phyloP scores from a whole-genome alignment of 2,888 invertebrate genomes.

The Ephialtes manifestator region DNA sequence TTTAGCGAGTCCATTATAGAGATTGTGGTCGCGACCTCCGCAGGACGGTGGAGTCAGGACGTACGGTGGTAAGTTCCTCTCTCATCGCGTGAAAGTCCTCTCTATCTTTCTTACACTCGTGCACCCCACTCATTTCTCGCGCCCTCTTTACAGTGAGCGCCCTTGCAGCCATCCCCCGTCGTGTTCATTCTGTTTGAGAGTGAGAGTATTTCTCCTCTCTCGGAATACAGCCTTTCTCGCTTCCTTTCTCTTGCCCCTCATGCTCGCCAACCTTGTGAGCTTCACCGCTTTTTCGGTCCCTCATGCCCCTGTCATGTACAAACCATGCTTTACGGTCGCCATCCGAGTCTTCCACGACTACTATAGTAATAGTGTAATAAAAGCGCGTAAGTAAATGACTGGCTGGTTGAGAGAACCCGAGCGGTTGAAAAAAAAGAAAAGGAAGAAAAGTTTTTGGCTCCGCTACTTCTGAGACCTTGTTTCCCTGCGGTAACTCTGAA shows the following conservation, averaged over 20 bases:
- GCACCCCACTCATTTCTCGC: constrained; percentile 67
- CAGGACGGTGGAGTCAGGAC: constrained; percentile 60
- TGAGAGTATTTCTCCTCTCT: constrained; percentile 52
- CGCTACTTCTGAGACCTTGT: constrained; percentile 36
- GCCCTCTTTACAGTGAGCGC: constrained; percentile 58
- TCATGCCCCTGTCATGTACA: constrained; percentile 25
- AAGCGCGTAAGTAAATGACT: constrained; percentile 77
- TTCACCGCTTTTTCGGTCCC: constrained; percentile 64
- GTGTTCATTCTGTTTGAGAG: constrained; percentile 55
- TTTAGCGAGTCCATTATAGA: constrained; percentile 85
- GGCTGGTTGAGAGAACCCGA: constrained; percentile 45
- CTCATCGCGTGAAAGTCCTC: constrained; percentile 71
- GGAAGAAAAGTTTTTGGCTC: constrained; percentile 15
- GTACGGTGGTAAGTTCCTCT: constrained; percentile 73
- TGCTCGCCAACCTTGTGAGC: constrained; percentile 32
- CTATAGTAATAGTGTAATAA: constrained; percentile 79
- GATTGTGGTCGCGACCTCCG: constrained; percentile 83
- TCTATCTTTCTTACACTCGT: constrained; percentile 71
- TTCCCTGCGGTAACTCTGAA: constrained; percentile 46
- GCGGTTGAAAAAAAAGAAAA: constrained; percentile 16
- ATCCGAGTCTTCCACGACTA: constrained; percentile 28
- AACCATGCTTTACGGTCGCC: constrained; percentile 11
- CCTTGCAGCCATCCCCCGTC: constrained; percentile 29
- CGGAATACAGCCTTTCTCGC: constrained; percentile 66
- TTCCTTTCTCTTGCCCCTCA: constrained; percentile 62